These are phyloP conservation scores for Augiades crinisus DNA, from an alignment of 2,888 invertebrate genomes.

Conservation along the genomic window DNA sequence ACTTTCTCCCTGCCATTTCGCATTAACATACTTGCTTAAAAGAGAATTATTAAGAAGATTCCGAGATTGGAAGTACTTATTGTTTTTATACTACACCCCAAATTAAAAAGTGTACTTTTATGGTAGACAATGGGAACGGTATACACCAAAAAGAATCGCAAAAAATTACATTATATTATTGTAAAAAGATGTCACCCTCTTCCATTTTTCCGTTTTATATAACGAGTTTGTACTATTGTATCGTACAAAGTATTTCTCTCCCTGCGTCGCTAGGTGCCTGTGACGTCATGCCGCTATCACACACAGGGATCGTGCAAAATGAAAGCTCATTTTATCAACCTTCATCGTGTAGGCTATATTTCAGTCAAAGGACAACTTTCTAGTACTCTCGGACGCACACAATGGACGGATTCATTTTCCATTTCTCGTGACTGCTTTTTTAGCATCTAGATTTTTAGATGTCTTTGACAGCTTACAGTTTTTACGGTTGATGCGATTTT, in stretches of 20 bases:
- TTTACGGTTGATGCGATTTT: slow-evolving; percentile 2
- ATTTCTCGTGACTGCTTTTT: slow-evolving; percentile 2
- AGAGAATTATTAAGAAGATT: slow-evolving; percentile 2
- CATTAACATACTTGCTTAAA: slow-evolving; percentile 5
- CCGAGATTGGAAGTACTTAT: too few relatives aligned
- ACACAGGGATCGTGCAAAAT: slow-evolving; percentile 52
- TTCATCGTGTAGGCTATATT: slow-evolving; percentile 54
- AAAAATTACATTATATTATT: too few relatives aligned
- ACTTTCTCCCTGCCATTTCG: slow-evolving; percentile 14
- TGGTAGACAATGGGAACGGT: too few relatives aligned
- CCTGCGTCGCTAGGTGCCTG: slow-evolving; percentile 30
- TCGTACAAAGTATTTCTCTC: background rate
- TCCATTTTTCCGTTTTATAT: too few relatives aligned
- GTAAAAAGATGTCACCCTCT: too few relatives aligned
- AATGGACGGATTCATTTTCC: slow-evolving; percentile 35
- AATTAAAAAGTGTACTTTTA: too few relatives aligned
- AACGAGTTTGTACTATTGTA: background rate
- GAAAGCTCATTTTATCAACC: slow-evolving; percentile 58
- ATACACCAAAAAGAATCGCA: too few relatives aligned
- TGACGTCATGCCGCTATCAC: slow-evolving; percentile 55
- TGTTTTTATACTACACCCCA: too few relatives aligned
- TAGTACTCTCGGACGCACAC: background rate
- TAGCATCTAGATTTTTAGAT: background rate
- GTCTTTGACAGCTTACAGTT: background rate
- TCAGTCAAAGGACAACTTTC: slow-evolving; percentile 23